These are phyloP conservation scores for Actinemys pallida DNA, from an alignment of 2,113 vertebrate species.

Conservation along the genomic window DNA sequence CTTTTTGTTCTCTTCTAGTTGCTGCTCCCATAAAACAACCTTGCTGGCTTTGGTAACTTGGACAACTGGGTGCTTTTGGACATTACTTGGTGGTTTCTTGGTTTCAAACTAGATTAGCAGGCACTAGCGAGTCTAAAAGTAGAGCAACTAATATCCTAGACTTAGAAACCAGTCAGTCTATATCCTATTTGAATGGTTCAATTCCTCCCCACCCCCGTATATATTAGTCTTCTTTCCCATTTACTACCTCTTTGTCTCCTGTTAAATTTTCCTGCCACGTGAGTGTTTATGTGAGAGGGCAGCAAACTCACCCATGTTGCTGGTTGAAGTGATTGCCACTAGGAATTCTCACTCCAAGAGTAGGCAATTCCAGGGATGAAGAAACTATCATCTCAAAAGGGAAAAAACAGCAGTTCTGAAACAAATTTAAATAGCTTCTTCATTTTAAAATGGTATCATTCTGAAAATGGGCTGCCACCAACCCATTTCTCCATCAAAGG, in stretches of 20 bases:
- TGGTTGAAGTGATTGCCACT: background rate
- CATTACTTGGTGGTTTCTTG: background rate
- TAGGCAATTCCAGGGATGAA: background rate
- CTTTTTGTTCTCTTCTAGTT: background rate
- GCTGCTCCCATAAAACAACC: background rate
- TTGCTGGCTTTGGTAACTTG: background rate
- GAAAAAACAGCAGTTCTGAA: slow-evolving; percentile 6
- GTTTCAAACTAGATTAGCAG: background rate
- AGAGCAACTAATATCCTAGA: background rate
- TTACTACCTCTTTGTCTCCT: slow-evolving; percentile 26
- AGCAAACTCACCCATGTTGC: slow-evolving; percentile 24
- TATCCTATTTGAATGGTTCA: background rate
- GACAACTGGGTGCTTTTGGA: background rate
- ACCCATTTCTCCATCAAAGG: background rate
- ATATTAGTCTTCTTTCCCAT: slow-evolving; percentile 30
- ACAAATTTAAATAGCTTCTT: background rate
- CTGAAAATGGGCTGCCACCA: background rate
- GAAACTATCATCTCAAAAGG: background rate
- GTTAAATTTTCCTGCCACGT: slow-evolving; percentile 23
- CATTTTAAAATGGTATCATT: background rate
- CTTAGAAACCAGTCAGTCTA: background rate
- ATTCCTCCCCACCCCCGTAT: slow-evolving; percentile 6
- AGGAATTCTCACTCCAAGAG: background rate
- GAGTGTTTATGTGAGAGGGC: background rate
- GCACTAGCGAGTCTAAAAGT: background rate